Base-by-base conservation (phyloP, 2,113 vertebrate species). In the Lates calcarifer region DNA sequence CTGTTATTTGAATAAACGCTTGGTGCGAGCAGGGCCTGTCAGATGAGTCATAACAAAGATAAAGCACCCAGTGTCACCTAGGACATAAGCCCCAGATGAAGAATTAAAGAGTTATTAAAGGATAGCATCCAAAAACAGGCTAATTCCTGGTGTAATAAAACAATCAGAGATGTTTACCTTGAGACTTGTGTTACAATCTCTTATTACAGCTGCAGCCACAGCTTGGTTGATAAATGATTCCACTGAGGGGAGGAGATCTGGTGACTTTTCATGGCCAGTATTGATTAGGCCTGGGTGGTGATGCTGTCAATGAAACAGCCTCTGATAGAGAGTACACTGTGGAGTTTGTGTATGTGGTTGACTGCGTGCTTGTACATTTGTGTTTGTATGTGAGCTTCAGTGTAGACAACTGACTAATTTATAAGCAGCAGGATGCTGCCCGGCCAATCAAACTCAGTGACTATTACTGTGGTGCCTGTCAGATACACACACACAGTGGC, bases 81-180 rank as follows among this genome's bases (percentile, higher is more conserved):
- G 60, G 87, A 82, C 87, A 85, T 79, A 60, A 67, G 84, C 65
- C 87, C 85, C 81, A 57, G 90, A 86, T 91, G 84, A 90, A 56
- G 74, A 83, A 92, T 92, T 86, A 91, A 83, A 87, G 73, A 83
- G 80, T 87, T 93, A 93, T 92, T 94, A 92, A 85, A 89, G 85
- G 79, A 74, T 51, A 72, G 53, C 66, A 62, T 78, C 53, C 20
- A 69, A 83, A 91, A 79, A 67, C 61, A 47, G 80, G 74, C 77
- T 90, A 92, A 92, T 92, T 87, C 24, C 58, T 28, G 13, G 70
- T 39, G 67, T 39, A 88, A 90, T 93, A 90, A 93, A 92, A 90
- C 90, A 89, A 92, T 92, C 84, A 68, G 78, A 70, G 65, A 70
- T 90, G 92, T 93, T 95, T 92, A 93, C 90, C 87, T 80, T 77